A percentile compares a stretch with the other conserved stretches of the same genome.
Evolutionary conservation across 2,113 vertebrate genomes (phyloP).

Genomic region (Syngnathus floridae): DNA sequence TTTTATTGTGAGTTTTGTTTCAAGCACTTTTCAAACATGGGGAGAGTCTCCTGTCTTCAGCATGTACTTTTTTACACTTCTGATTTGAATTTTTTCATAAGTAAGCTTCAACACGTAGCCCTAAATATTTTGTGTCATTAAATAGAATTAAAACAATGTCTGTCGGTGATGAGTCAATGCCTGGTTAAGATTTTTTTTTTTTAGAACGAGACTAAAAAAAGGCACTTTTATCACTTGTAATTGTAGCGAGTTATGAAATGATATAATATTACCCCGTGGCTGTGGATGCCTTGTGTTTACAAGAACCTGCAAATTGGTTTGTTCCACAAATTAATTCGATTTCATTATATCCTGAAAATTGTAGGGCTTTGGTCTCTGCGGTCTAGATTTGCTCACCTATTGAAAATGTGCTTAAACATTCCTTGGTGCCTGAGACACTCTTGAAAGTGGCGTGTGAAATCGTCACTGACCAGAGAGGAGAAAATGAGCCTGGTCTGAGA

Average conservation of each 20-base stretch:
- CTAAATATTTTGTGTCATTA: background rate
- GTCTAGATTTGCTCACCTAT: too few relatives aligned
- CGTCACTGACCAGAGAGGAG: too few relatives aligned
- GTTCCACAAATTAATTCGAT: too few relatives aligned
- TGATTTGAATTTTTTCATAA: background rate
- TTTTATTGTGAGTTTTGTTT: slow-evolving; percentile 55
- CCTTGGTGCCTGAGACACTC: too few relatives aligned
- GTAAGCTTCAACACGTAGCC: background rate
- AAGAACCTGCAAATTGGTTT: background rate
- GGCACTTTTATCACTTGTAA: background rate
- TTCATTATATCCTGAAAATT: too few relatives aligned
- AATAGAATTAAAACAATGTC: background rate
- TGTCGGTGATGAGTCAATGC: background rate
- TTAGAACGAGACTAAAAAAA: background rate
- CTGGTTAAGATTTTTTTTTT: background rate
- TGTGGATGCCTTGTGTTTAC: background rate
- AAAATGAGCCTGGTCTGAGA: too few relatives aligned
- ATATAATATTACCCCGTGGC: background rate
- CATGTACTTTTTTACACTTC: slow-evolving; percentile 25
- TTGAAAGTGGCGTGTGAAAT: too few relatives aligned
- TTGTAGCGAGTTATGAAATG: background rate
- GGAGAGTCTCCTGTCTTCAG: slow-evolving; percentile 59
- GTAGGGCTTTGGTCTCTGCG: too few relatives aligned
- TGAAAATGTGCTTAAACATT: too few relatives aligned
- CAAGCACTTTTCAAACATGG: slow-evolving; percentile 36